These are phyloP conservation scores for Myotis brandtii DNA, from an alignment of 2,113 vertebrate species.

Conservation along the genomic window DNA sequence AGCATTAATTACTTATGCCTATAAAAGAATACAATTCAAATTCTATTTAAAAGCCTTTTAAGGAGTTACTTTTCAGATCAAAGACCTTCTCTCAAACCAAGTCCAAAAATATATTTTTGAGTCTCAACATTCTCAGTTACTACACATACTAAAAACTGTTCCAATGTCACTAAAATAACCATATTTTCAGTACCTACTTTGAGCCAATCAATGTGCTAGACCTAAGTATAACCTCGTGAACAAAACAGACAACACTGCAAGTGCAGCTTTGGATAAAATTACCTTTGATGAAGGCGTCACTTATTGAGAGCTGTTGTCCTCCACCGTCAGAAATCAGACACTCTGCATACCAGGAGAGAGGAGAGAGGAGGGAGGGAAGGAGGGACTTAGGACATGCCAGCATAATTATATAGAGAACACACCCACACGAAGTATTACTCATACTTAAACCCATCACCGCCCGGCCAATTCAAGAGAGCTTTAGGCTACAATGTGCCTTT, in stretches of 20 bases:
- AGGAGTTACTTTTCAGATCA: constrained; percentile 47
- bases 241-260: not conserved
- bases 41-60: constrained; percentile 9
- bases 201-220: not conserved
- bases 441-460: constrained; percentile 27
- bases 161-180: not conserved
- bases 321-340: constrained; percentile 95
- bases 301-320: constrained; percentile 96
- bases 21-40: constrained; percentile 49
- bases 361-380: constrained; percentile 79
- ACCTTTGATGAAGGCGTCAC: constrained; percentile 99
- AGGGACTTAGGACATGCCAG: constrained; percentile 73
- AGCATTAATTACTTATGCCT: not conserved
- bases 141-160: constrained; percentile 13
- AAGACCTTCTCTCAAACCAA: constrained; percentile 37
- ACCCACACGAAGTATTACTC: constrained; percentile 82
- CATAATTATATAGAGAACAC: constrained; percentile 82
- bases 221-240: not conserved
- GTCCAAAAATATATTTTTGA: constrained; percentile 11
- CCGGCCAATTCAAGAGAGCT: not conserved
- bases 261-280: constrained; percentile 64
- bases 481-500: not conserved
- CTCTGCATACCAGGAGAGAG: constrained; percentile 87
- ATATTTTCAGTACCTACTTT: not conserved
- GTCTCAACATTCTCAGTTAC: constrained; percentile 31